Conservation (phyloP, 2,113 vertebrate genomes). For the Nymphicus hollandicus region DNA sequence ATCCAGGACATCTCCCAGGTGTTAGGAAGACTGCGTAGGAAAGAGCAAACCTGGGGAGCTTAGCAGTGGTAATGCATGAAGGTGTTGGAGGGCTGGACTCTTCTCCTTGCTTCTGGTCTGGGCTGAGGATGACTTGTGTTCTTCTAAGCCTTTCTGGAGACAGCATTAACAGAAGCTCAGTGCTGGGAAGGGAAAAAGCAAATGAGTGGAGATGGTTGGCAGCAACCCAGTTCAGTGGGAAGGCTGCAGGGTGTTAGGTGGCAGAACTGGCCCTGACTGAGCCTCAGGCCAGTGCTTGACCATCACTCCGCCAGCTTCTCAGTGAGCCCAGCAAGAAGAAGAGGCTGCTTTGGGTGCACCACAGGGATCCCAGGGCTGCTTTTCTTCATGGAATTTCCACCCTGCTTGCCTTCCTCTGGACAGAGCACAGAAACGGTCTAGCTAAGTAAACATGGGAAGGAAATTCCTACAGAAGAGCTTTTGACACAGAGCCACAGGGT, state of each 20-base stretch:
- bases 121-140: not conserved
- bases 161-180: not conserved
- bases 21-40: accelerated
- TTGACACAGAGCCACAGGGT: not conserved
- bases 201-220: accelerated
- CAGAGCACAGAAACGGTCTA: not conserved
- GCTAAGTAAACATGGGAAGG: not conserved
- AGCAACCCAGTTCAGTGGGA: accelerated
- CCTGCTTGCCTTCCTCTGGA: not conserved
- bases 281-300: not conserved
- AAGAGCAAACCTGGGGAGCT: not conserved
- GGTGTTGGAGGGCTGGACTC: not conserved
- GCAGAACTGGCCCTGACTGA: not conserved
- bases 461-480: not conserved
- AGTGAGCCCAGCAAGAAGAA: not conserved
- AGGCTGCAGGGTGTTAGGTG: accelerated
- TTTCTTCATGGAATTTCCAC: not conserved
- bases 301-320: accelerated
- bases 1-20: not conserved
- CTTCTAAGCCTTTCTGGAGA: not conserved
- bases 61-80: not conserved
- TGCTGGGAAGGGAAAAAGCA: not conserved
- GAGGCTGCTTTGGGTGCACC: not conserved
- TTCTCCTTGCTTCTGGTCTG: not conserved
- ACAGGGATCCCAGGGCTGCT: not conserved